phyloP scores from a whole-genome alignment of 23 tunicate species.

The Halocynthia aurantium region DNA sequence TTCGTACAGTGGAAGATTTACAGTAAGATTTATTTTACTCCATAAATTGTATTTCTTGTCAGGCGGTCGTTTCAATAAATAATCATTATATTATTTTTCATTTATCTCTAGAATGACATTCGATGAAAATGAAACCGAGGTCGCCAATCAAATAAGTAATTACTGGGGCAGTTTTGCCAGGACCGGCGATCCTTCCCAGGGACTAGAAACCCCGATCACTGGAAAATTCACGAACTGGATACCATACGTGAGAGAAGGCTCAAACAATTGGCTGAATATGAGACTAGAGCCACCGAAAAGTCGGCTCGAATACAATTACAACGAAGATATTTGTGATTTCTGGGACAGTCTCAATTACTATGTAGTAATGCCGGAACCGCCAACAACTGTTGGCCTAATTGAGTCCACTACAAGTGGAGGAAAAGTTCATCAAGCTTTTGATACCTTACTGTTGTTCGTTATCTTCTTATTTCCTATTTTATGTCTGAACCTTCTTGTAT shows the following conservation, averaged over 20 bases:
- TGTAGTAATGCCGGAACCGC: constrained; percentile 10
- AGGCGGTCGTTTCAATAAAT: not conserved
- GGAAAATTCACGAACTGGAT: not conserved
- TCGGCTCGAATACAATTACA: constrained; percentile 14
- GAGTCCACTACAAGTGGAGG: no score
- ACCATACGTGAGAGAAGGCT: not conserved
- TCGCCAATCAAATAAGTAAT: constrained; percentile 13
- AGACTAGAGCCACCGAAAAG: constrained; percentile 32
- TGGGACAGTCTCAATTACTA: constrained; percentile 56
- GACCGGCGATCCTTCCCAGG: constrained; percentile 11
- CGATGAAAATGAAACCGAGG: not conserved
- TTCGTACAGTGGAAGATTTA: no score
- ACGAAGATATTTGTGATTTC: constrained; percentile 49
- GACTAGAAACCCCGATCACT: not conserved
- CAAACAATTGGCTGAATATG: constrained; percentile 32
- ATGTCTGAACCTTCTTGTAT: no score
- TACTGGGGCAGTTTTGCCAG: constrained; percentile 29
- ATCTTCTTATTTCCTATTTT: no score
- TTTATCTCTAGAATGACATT: not conserved
- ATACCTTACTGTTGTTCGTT: no score
- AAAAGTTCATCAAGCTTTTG: no score
- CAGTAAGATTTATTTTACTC: no score
- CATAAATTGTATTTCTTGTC: not conserved
- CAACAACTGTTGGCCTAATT: not conserved
- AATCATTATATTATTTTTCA: not conserved